Percentiles rank a stretch among this genome's conserved stretches.
These are phyloP conservation scores for Mesorhabditis belari DNA, from an alignment of 2,888 invertebrate species.

Conservation along the genomic window DNA sequence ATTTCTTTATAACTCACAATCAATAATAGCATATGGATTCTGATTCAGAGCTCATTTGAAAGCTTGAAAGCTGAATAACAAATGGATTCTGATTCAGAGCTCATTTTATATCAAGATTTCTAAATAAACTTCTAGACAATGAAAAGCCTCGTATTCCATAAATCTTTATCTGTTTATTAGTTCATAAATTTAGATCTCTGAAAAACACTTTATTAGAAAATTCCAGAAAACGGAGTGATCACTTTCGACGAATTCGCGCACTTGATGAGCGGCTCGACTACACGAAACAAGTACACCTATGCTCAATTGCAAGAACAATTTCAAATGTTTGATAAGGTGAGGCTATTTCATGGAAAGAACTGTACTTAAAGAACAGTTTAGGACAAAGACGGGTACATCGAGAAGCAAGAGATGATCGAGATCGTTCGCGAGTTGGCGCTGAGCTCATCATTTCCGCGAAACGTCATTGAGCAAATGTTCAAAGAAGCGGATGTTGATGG, in stretches of 20 bases:
- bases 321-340: slow-evolving; percentile 47
- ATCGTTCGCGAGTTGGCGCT: slow-evolving; percentile 44
- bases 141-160: too few relatives aligned
- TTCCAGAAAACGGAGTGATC: slow-evolving; percentile 49
- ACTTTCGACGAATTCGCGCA: slow-evolving; percentile 49
- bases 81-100: too few relatives aligned
- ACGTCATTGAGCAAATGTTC: slow-evolving; percentile 47
- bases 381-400: slow-evolving; percentile 52
- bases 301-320: slow-evolving; percentile 45
- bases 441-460: slow-evolving; percentile 38
- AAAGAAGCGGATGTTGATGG: slow-evolving; percentile 48
- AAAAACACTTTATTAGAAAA: too few relatives aligned
- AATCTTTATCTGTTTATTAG: too few relatives aligned
- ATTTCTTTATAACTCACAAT: too few relatives aligned
- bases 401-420: slow-evolving; percentile 44
- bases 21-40: too few relatives aligned
- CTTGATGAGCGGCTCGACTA: slow-evolving; percentile 34
- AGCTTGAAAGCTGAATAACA: too few relatives aligned
- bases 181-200: too few relatives aligned
- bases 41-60: too few relatives aligned
- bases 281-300: slow-evolving; percentile 29
- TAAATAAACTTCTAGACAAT: too few relatives aligned
- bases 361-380: too few relatives aligned
- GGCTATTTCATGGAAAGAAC: background rate
- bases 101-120: too few relatives aligned